Evolutionary conservation across 2,888 invertebrate species (phyloP), one percentile per base, ranked within the genome.

Genomic region (Chaetoderma sp.): DNA sequence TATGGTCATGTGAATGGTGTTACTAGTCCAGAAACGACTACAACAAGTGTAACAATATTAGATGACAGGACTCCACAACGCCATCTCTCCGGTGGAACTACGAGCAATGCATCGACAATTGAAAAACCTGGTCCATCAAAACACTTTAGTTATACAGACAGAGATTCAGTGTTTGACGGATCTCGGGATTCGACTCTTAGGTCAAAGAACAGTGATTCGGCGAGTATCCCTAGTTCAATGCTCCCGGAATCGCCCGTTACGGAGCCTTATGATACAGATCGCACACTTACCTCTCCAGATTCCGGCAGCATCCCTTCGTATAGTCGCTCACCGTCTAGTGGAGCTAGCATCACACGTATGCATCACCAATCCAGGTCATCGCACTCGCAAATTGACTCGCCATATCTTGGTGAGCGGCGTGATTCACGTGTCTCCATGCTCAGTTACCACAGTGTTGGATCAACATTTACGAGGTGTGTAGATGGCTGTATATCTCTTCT

Each of bases 1-100:
- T 66, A 80, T 25, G 82, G 82, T 4, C 81, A 82, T 64, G 80
- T 82, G 81, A 81, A 79, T 72, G 74, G 74, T 32, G 57, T 80
- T 13, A 71, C 76, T 18, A 81, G 78, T 55, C 81, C 81, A 0
- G 80, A 79, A 21, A 76, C 78, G 1, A 74, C 78, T 3, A 74
- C 68, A 25, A 72, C 71, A n/a, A 75, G 73, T 47, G 70, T 76
- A 8, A 65, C 62, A 21, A 4, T 62, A 13, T 16, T 62, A 23
- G 52, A 50, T 30, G 50, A 50, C 2, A 39, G n/a, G n/a, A n/a
- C n/a, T n/a, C n/a, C n/a, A n/a, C n/a, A n/a, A n/a, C n/a, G n/a
- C n/a, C n/a, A n/a, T n/a, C 23, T 47, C 49, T 25, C 16, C 4
- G 23, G 27, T 21, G 32, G 52, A n/a, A 28, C 28, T 28, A 49